Percentiles rank a stretch among this genome's conserved stretches.
phyloP scores from a whole-genome alignment of 1,140 invertebrate genomes.

The Hypsibius dujardini region DNA sequence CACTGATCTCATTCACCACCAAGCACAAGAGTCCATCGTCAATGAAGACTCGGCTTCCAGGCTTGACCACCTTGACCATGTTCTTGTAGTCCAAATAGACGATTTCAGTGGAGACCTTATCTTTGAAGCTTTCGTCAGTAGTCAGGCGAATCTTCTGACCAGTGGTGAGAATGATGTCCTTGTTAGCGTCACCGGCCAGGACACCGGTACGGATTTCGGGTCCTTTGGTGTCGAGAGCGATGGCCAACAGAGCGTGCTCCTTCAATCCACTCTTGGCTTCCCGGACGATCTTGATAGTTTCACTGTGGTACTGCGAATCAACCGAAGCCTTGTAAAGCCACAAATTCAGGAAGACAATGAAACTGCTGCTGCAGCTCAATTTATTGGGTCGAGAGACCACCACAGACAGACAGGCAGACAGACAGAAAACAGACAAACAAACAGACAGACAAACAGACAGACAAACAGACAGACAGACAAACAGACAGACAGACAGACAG shows the following conservation, averaged over 20 bases:
- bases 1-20: slow-evolving; percentile 53
- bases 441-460: too few relatives aligned
- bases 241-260: slow-evolving; percentile 59
- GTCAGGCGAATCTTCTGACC: slow-evolving; percentile 69
- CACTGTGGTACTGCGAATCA: slow-evolving; percentile 52
- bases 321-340: too few relatives aligned
- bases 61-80: slow-evolving; percentile 77
- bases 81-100: slow-evolving; percentile 83
- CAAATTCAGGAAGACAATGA: too few relatives aligned
- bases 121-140: slow-evolving; percentile 59
- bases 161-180: slow-evolving; percentile 74
- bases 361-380: too few relatives aligned
- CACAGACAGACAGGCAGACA: too few relatives aligned
- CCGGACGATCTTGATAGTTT: slow-evolving; percentile 72
- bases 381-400: too few relatives aligned
- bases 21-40: slow-evolving; percentile 96
- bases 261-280: slow-evolving; percentile 59
- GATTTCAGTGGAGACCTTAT: slow-evolving; percentile 56
- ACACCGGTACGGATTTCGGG: slow-evolving; percentile 91
- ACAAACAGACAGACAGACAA: too few relatives aligned
- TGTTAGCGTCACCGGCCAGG: slow-evolving; percentile 65
- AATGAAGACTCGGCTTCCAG: slow-evolving; percentile 70
- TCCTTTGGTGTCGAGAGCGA: slow-evolving; percentile 90
- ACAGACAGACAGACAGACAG: too few relatives aligned
- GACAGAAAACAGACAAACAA: too few relatives aligned